Percentiles rank a stretch among this genome's conserved stretches.
Conservation (phyloP, 2,113 vertebrate species). For the Mirounga angustirostris region DNA sequence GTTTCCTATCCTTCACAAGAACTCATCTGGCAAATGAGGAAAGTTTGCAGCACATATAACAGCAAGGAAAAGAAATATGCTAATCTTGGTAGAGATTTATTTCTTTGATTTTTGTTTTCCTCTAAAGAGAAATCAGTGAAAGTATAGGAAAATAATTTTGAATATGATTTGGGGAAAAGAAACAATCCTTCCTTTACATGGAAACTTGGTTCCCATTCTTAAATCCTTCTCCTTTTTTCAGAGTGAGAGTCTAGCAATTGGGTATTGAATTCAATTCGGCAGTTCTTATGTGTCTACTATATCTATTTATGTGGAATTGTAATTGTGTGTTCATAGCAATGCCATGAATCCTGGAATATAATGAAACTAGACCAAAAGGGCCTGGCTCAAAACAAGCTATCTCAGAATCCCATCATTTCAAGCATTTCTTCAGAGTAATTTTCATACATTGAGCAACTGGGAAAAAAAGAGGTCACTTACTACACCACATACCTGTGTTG, state of each 20-base stretch:
- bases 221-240: not conserved
- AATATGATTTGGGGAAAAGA: not conserved
- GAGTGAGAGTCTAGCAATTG: not conserved
- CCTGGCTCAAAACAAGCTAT: conserved; percentile 16
- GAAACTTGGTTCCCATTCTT: not conserved
- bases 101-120: not conserved
- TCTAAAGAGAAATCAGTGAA: not conserved
- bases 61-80: not conserved
- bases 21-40: not conserved
- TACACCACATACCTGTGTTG: not conserved
- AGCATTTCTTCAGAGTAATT: conserved; percentile 69
- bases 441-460: conserved; percentile 34
- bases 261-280: conserved; percentile 30
- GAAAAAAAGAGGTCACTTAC: conserved; percentile 49
- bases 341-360: conserved; percentile 34
- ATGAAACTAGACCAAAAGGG: conserved; percentile 48
- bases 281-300: not conserved
- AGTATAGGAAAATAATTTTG: not conserved
- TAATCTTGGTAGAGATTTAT: not conserved
- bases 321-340: conserved; percentile 57
- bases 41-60: not conserved
- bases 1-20: conserved; percentile 3
- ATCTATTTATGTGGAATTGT: conserved; percentile 53
- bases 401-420: conserved; percentile 69
- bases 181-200: not conserved